Percentiles rank a stretch among this genome's conserved stretches.
These are phyloP conservation scores for Sminthurides aquaticus DNA, from an alignment of 2,888 invertebrate genomes.

Conservation along the genomic window DNA sequence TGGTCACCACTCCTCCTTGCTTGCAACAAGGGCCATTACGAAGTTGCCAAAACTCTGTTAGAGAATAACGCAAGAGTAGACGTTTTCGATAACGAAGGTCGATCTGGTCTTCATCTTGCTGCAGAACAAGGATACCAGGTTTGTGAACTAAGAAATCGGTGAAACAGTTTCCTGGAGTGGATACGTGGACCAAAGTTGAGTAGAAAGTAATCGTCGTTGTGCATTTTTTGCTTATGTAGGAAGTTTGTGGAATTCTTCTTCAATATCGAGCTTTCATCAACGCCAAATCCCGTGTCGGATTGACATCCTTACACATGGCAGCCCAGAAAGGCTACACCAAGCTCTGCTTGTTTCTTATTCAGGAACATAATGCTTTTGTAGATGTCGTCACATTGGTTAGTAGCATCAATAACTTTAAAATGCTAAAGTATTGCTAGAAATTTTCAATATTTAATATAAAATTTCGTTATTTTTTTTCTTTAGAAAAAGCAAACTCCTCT, in stretches of 20 bases:
- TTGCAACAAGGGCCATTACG: conserved; percentile 89
- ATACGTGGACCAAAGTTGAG: not conserved
- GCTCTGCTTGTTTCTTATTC: conserved; percentile 79
- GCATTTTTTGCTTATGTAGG: conserved; percentile 21
- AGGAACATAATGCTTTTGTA: conserved; percentile 89
- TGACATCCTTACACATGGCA: conserved; percentile 93
- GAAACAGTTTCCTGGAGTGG: not conserved
- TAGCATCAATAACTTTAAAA: not conserved
- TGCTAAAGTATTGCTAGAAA: no score
- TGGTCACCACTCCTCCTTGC: conserved; percentile 97
- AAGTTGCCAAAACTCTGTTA: conserved; percentile 71
- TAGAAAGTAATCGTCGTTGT: not conserved
- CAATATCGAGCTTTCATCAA: conserved; percentile 98
- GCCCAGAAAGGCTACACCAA: conserved; percentile 93
- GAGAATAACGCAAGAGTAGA: conserved; percentile 95
- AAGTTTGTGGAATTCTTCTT: conserved; percentile 71
- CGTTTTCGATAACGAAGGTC: conserved; percentile 92
- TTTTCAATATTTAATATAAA: no score
- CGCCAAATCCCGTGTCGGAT: conserved; percentile 91
- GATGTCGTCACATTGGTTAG: conserved; percentile 80
- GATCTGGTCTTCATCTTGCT: conserved; percentile 62
- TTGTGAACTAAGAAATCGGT: conserved; percentile 48
- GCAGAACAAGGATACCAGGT: conserved; percentile 46
- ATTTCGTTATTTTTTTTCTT: no score
- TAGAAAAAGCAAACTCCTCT: conserved; percentile 90